Evolutionary conservation across 2,797 vertebrate genomes (phyloP), one percentile per base, ranked within the genome.

Genomic region (Anolis apletophallus): DNA sequence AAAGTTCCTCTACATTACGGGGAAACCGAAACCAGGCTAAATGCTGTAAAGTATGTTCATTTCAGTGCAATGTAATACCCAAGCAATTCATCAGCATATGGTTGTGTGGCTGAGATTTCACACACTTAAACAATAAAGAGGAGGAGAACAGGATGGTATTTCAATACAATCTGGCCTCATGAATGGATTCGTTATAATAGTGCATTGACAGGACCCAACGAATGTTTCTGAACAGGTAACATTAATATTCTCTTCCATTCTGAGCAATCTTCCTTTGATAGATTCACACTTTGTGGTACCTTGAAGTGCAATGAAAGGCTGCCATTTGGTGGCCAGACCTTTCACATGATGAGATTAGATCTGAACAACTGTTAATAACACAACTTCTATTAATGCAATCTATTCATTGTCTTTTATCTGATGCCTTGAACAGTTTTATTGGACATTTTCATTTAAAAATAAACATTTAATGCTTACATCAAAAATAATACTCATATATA

Each of bases 301-400:
- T 29, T 67, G 81, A 93, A 67, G 0, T 86, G 74, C 71, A 90
- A 91, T 78, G 55, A 87, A 94, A 90, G 5, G 89, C 90, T 81
- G 93, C 91, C 93, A 0, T 94, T 93, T 81, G 88, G 92, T 92
- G 93, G 94, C 57, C 87, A 95, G 83, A 91, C 34, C 4, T 83
- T 36, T 68, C 54, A 74, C 54, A 46, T 73, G 68, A 55, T 64
- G 32, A 73, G 29, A 40, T 5, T 9, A 64, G 40, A 36, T 36
- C 59, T 52, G 13, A 64, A 3, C 59, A 71, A 52, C 32, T 52
- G 16, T 21, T 61, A 71, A 79, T 79, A 64, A 83, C 64, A 57
- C 8, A 29, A 69, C 73, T 72, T 73, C 68, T 64, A 59, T n/a
- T 87, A 26, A 82, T 69, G 21, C 16, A 83, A 72, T 14, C 13